phyloP scores from a whole-genome alignment of 2,113 vertebrate species.

The Oceanodroma tethys region DNA sequence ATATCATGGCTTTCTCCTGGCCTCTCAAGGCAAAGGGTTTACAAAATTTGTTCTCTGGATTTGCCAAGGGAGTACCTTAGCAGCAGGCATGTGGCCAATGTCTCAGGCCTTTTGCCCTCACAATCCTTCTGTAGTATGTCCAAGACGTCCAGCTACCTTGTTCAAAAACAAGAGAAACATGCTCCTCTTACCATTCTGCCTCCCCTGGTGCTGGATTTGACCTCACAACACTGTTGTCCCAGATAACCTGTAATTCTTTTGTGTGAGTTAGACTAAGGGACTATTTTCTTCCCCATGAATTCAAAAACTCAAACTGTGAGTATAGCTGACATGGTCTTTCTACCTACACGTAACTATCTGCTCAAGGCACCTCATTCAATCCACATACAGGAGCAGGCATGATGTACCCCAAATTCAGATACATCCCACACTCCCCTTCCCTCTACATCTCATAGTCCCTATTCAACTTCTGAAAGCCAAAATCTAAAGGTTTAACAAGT shows the following conservation, averaged over 20 bases:
- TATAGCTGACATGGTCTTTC: rapidly evolving
- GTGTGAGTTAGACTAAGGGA: background rate
- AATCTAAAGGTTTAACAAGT: background rate
- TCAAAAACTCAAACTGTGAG: background rate
- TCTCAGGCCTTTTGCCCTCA: background rate
- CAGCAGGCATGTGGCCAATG: rapidly evolving
- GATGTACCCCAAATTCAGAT: background rate
- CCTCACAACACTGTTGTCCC: rapidly evolving
- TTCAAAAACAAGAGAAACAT: background rate
- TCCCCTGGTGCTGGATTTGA: background rate
- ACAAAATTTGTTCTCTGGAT: background rate
- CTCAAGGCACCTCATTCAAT: background rate
- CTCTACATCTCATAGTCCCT: too few relatives aligned
- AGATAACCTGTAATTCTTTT: rapidly evolving
- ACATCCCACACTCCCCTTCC: background rate
- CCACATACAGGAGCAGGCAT: background rate
- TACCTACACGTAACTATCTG: background rate
- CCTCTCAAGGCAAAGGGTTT: background rate
- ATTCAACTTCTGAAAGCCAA: background rate
- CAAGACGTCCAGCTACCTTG: background rate
- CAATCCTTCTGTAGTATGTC: background rate
- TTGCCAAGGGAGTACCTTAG: background rate
- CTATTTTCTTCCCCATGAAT: background rate
- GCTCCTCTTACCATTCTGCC: background rate
- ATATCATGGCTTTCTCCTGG: background rate